Percentiles rank a stretch among this genome's conserved stretches.
phyloP scores from a whole-genome alignment of 2,888 invertebrate species.

The Carcina quercana region DNA sequence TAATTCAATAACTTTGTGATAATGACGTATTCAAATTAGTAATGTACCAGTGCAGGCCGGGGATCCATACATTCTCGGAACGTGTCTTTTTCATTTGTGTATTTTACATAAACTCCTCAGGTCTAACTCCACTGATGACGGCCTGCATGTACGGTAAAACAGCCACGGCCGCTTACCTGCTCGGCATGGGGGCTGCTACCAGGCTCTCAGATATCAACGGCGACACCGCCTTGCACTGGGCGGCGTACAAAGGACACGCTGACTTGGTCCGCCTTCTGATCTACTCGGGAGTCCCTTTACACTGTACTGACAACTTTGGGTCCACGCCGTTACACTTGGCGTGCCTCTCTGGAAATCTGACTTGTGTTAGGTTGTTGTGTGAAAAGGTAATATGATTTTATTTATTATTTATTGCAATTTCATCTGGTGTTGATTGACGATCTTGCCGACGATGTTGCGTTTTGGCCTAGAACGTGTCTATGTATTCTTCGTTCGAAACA shows the following conservation, averaged over 20 bases:
- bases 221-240: slow-evolving; percentile 95
- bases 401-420: too few relatives aligned
- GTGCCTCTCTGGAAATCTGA: slow-evolving; percentile 90
- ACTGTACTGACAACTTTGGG: slow-evolving; percentile 93
- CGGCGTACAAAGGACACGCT: slow-evolving; percentile 93
- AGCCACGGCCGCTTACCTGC: slow-evolving; percentile 90
- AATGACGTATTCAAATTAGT: too few relatives aligned
- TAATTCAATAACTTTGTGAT: too few relatives aligned
- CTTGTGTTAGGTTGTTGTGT: slow-evolving; percentile 89
- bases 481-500: too few relatives aligned
- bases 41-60: too few relatives aligned
- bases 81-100: too few relatives aligned
- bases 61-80: too few relatives aligned
- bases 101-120: slow-evolving; percentile 28
- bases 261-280: slow-evolving; percentile 91
- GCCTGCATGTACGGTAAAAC: slow-evolving; percentile 95
- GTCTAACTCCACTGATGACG: slow-evolving; percentile 90
- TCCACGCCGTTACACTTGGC: slow-evolving; percentile 94
- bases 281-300: slow-evolving; percentile 92
- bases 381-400: slow-evolving; percentile 85
- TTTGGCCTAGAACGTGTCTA: too few relatives aligned
- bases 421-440: too few relatives aligned
- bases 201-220: slow-evolving; percentile 93
- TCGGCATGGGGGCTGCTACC: slow-evolving; percentile 92
- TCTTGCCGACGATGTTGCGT: too few relatives aligned